Evolutionary conservation across 53 echinoderm and acorn worm species (phyloP).

Genomic region (Echinarachnius parma): DNA sequence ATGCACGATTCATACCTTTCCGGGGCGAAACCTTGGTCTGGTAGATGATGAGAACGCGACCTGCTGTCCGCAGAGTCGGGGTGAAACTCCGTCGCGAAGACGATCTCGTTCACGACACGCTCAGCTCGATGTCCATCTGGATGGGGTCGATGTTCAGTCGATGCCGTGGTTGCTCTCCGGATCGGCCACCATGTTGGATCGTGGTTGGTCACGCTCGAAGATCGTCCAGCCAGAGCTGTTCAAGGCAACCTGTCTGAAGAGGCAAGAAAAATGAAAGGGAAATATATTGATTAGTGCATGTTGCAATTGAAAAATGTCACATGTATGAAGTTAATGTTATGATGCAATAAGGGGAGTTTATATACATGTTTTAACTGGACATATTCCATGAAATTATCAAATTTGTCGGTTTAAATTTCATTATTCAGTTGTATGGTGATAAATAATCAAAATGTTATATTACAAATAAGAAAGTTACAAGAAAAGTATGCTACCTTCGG

Average conservation of each 20-base stretch:
- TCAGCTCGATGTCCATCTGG: conserved; percentile 57
- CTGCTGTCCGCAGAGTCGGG: conserved; percentile 54
- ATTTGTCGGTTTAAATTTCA: too few relatives aligned
- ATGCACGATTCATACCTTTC: conserved; percentile 72
- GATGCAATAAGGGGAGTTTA: too few relatives aligned
- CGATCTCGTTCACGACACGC: conserved; percentile 63
- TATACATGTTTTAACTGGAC: too few relatives aligned
- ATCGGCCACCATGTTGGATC: conserved; percentile 54
- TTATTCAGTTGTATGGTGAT: too few relatives aligned
- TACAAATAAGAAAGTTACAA: too few relatives aligned
- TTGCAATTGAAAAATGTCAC: too few relatives aligned
- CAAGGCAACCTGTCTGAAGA: conserved; percentile 64
- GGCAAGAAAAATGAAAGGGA: too few relatives aligned
- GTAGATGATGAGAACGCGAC: conserved; percentile 75
- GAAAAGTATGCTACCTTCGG: too few relatives aligned
- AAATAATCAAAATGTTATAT: too few relatives aligned
- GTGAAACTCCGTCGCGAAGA: conserved; percentile 64
- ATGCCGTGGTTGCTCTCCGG: conserved; percentile 57
- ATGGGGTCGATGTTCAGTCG: conserved; percentile 53
- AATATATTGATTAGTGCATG: too few relatives aligned
- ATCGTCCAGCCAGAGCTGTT: conserved; percentile 76
- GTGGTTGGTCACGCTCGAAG: conserved; percentile 77
- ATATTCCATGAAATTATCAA: too few relatives aligned
- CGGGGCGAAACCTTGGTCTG: conserved; percentile 78
- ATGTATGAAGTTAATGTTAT: too few relatives aligned